phyloP scores from a whole-genome alignment of 2,113 vertebrate genomes.

The Elachura formosa region DNA sequence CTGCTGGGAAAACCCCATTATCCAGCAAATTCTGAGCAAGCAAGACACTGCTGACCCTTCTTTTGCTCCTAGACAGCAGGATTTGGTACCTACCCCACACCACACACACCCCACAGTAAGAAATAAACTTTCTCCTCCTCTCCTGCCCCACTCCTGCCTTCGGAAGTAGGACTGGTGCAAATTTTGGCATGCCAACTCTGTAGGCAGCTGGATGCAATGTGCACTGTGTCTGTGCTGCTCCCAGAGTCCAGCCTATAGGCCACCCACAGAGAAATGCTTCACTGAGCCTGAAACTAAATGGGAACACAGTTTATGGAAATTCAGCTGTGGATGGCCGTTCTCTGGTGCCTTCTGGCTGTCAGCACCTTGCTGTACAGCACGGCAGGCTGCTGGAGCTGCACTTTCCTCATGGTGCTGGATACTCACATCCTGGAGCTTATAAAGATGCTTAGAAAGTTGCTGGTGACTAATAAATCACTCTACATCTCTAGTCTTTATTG shows the following conservation, averaged over 20 bases:
- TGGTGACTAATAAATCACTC: slow-evolving; percentile 41
- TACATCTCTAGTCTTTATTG: background rate
- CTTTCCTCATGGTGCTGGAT: background rate
- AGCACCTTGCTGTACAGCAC: background rate
- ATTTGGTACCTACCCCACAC: background rate
- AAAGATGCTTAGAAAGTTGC: slow-evolving; percentile 30
- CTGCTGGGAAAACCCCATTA: background rate
- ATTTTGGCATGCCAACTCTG: background rate
- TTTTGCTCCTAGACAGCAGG: background rate
- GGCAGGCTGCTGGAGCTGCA: background rate
- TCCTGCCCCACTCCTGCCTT: background rate
- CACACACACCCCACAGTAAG: background rate
- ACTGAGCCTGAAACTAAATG: background rate
- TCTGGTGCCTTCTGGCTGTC: slow-evolving; percentile 43
- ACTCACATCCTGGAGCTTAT: slow-evolving; percentile 2
- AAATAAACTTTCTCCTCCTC: background rate
- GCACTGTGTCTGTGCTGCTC: background rate
- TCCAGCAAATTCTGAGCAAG: background rate
- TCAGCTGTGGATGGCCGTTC: slow-evolving; percentile 2
- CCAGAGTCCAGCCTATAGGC: background rate
- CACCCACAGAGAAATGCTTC: slow-evolving; percentile 41
- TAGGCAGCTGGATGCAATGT: background rate
- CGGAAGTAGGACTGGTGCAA: background rate
- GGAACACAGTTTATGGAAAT: slow-evolving; percentile 12
- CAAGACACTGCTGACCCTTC: background rate